These are phyloP conservation scores for Eupithecia subumbrata DNA, from an alignment of 2,888 invertebrate species.

Conservation along the genomic window DNA sequence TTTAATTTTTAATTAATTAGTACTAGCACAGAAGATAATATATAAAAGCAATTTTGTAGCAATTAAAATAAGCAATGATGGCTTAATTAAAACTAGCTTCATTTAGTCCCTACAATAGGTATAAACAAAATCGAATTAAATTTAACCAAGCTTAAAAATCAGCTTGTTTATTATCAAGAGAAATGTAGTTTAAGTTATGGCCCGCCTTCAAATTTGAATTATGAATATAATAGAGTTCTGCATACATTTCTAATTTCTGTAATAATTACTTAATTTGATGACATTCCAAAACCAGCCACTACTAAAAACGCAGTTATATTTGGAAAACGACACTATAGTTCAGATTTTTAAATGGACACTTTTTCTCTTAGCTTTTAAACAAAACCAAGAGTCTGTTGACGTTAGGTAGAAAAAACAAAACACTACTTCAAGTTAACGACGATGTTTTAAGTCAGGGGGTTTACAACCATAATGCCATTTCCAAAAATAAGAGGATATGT, in stretches of 20 bases:
- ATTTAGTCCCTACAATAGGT: neutral
- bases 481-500: constrained; percentile 47
- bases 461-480: constrained; percentile 14
- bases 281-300: neutral
- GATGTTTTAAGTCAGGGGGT: neutral
- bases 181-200: neutral
- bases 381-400: neutral
- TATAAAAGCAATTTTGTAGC: constrained; percentile 22
- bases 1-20: neutral
- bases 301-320: neutral
- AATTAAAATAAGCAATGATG: constrained; percentile 19
- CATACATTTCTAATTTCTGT: neutral
- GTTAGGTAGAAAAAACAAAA: neutral
- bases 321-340: constrained; percentile 11
- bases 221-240: neutral
- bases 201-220: neutral
- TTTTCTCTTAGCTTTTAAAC: too few species aligned
- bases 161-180: neutral
- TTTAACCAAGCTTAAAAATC: neutral
- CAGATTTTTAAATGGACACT: neutral
- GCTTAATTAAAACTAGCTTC: neutral
- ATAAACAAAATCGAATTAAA: neutral
- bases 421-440: neutral
- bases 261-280: neutral
- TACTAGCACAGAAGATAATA: neutral